Base-by-base conservation (phyloP, 2,797 vertebrate genomes). In the Pangasius krempfi region DNA sequence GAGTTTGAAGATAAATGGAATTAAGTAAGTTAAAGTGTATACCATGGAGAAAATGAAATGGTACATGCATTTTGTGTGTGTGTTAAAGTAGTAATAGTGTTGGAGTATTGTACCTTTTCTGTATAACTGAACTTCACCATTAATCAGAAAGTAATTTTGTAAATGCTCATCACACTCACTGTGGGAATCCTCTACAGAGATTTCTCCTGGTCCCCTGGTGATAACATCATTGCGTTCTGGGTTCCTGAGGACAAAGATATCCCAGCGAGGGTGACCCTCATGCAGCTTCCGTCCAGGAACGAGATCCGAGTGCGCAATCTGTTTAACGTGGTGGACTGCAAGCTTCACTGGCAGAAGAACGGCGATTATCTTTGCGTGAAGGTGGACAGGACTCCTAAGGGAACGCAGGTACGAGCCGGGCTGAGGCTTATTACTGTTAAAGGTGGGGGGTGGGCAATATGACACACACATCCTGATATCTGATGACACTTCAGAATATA, bases 241-340 rank as follows among this genome's bases (percentile, higher is more conserved):
- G 98, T 99, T 50, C 99, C 98, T 0, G 98, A 99, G 93, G 99
- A 99, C 93, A 99, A 99, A 93, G 98, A 99, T 87, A 99, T 99
- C 93, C 99, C 99, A 8, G 99, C 98, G 47, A 97, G 99, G 91
- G 98, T 99, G 90, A 99, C 99, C 20, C 95, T 99, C 93, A 99
- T 99, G 98, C 98, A 99, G 94, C 90, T 99, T 88, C 99, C 99
- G 33, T 97, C 97, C 85, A 96, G 99, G 73, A 98, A 98, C 89
- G 99, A 99, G 95, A 99, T 99, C 91, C 93, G 99, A 7, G 98
- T 99, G n/a, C 95, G 99, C 76, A 99, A 99, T 91, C 96, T 99
- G 58, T 99, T 99, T 94, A 99, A 99, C 0, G 98, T 99, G 0
- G 98, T 99, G 0, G 99, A 99, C 88, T 99, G 98, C 92, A 99